Evolutionary conservation across 2,888 invertebrate genomes (phyloP), one percentile per base, ranked within the genome.

Genomic region (Drosophila falleni): DNA sequence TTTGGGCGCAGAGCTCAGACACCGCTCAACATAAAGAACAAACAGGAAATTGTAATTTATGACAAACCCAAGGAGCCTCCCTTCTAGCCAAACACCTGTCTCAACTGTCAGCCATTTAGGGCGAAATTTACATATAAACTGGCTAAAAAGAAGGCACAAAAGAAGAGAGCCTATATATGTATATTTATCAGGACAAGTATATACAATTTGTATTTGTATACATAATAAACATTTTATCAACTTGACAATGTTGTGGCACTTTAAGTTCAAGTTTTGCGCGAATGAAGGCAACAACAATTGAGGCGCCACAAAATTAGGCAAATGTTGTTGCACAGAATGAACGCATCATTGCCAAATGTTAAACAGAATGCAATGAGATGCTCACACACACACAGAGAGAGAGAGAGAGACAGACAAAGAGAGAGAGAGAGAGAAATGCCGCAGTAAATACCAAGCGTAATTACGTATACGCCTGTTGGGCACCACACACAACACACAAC

Each of bases 201-300:
- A 37, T 26, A 51, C 19, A 26, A 26, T 53, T 3, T 11, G 10
- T 35, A 23, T 37, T 9, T 26, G 13, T 13, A 39, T 26, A 74
- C 81, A 83, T 81, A 81, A 83, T 81, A 83, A 84, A 74, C 78
- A 81, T 74, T 65, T 83, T 80, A 81, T 82, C 71, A 80, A 66
- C 66, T 78, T 72, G 64, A 65, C 41, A 55, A 44, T 60, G 59
- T 65, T 19, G 33, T 60, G 41, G 49, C 47, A 35, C 62, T 63
- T 75, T 44, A 76, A 69, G 60, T 63, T 63, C 51, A 61, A 61
- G 53, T 55, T 62, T 51, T 13, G n/a, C 37, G 23, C 37, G 13
- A 15, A 56, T 46, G 16, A 35, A 49, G 56, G 54, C 31, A 47
- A 33, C 31, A 49, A 47, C 41, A 59, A 31, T 26, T 47, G 54